phyloP scores from a whole-genome alignment of 1,140 invertebrate genomes.

The Lysiphlebus fabarum region DNA sequence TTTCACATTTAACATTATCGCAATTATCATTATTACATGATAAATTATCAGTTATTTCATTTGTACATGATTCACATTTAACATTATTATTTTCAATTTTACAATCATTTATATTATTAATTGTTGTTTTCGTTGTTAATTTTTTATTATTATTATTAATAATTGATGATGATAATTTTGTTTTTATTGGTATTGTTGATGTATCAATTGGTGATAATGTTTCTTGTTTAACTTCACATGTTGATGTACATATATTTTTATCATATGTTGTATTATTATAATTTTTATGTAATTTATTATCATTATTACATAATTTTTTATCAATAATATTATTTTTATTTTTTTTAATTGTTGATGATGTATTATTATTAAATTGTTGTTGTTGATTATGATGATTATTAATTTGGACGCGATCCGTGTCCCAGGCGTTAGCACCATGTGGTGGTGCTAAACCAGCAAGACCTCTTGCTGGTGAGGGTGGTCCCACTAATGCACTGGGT shows the following conservation, averaged over 20 bases:
- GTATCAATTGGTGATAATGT: constrained; percentile 45
- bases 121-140: constrained; percentile 31
- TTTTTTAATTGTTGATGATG: constrained; percentile 15
- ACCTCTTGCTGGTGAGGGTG: constrained; percentile 54
- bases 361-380: constrained; percentile 29
- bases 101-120: constrained; percentile 35
- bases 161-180: constrained; percentile 29
- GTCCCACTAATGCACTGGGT: constrained; percentile 57
- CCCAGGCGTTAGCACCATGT: constrained; percentile 59
- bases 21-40: constrained; percentile 33
- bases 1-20: constrained; percentile 48
- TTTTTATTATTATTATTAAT: too few relatives aligned
- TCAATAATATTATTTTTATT: constrained; percentile 11
- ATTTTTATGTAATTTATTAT: constrained; percentile 40
- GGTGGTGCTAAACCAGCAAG: constrained; percentile 65
- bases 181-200: constrained; percentile 30
- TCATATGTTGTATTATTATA: constrained; percentile 40
- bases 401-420: constrained; percentile 66
- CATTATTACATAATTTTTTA: constrained; percentile 30
- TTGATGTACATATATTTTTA: constrained; percentile 47
- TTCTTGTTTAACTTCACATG: constrained; percentile 49
- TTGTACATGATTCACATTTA: constrained; percentile 50
- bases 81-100: constrained; percentile 53
- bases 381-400: constrained; percentile 60
- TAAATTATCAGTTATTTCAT: constrained; percentile 41